Conservation (phyloP, 2,888 invertebrate species). For the Sycophila texana region DNA sequence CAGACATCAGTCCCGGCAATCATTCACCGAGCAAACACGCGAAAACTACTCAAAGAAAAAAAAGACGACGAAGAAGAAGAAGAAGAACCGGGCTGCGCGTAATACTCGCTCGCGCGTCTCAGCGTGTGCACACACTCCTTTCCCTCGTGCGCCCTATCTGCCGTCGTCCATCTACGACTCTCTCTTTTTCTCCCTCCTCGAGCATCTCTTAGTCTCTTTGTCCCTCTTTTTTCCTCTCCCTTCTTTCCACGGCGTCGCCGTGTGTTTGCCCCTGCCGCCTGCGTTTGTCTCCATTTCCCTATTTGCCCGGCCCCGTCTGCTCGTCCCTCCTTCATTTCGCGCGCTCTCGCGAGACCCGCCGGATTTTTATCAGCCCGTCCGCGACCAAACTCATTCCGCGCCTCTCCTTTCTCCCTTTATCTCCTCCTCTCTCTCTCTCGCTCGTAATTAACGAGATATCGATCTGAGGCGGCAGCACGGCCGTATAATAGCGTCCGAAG, state of each 20-base stretch:
- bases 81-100: neutral
- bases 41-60: no score
- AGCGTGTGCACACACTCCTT: neutral
- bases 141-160: neutral
- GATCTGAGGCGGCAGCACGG: conserved; percentile 33
- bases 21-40: no score
- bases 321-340: conserved; percentile 14
- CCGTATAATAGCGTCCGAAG: conserved; percentile 3
- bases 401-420: neutral
- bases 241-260: neutral
- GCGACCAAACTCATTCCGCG: neutral
- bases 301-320: conserved; percentile 42
- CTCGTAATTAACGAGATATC: conserved; percentile 58
- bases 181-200: neutral
- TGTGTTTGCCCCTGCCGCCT: neutral
- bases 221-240: conserved; percentile 5
- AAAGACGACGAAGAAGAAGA: no score
- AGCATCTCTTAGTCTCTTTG: conserved; percentile 1
- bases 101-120: neutral
- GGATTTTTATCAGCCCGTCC: no score
- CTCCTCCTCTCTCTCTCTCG: neutral
- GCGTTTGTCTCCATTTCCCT: conserved; percentile 40
- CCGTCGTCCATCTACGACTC: conserved; percentile 1
- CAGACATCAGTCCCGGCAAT: no score
- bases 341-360: neutral